phyloP scores from a whole-genome alignment of 2,888 invertebrate species.

The Lysandra bellargus region DNA sequence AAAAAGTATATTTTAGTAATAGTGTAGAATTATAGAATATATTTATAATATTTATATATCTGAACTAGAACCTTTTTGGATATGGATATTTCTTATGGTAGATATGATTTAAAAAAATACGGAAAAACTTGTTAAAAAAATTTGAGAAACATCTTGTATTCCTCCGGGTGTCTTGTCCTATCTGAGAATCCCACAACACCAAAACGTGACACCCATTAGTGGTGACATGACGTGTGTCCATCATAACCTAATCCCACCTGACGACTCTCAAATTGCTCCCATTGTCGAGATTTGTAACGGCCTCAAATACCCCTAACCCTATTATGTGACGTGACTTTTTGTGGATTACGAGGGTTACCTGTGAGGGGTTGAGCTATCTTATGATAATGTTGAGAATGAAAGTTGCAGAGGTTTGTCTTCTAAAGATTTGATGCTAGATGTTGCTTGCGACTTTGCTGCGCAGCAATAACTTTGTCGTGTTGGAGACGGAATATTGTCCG shows the following conservation, averaged over 20 bases:
- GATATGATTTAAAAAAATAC: neutral
- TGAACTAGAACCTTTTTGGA: too few species aligned
- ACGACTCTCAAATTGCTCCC: constrained; percentile 51
- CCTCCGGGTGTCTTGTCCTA: neutral
- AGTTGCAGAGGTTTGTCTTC: neutral
- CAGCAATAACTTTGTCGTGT: too few species aligned
- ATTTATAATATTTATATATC: too few species aligned
- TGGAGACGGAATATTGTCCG: too few species aligned
- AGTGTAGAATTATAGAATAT: too few species aligned
- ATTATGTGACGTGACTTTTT: constrained; percentile 28
- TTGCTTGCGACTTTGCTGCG: too few species aligned
- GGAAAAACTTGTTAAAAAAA: neutral
- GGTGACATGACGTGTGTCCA: constrained; percentile 51
- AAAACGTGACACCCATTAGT: constrained; percentile 37
- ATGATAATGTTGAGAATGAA: neutral
- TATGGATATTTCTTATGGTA: too few species aligned
- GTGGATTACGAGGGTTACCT: constrained; percentile 33
- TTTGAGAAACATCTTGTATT: neutral
- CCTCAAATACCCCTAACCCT: constrained; percentile 32
- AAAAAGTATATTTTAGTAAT: too few species aligned
- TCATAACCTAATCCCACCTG: constrained; percentile 52
- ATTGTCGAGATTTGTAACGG: constrained; percentile 61
- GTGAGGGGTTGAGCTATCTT: neutral
- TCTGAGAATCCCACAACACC: constrained; percentile 30
- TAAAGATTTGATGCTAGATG: too few species aligned